Conservation (phyloP, 1,140 invertebrate species). For the Neuroterus valhalla region DNA sequence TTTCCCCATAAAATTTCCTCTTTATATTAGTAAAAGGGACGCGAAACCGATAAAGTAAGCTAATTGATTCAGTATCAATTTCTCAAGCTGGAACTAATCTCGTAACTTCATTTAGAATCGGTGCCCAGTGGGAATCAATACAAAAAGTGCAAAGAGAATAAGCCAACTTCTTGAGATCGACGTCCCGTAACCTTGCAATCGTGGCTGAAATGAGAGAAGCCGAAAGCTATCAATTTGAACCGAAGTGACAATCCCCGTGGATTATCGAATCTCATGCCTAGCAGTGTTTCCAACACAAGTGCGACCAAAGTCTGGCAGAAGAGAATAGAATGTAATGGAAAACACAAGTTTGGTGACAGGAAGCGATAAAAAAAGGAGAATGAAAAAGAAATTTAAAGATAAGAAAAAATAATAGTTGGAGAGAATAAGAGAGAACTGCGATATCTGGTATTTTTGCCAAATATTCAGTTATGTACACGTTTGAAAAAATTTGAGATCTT, state of each 20-base stretch:
- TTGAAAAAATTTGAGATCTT: too few relatives aligned
- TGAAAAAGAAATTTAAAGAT: too few relatives aligned
- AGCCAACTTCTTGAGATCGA: not conserved
- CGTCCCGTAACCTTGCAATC: constrained; percentile 10
- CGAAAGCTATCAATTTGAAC: constrained; percentile 53
- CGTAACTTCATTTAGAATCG: not conserved
- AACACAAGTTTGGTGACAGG: not conserved
- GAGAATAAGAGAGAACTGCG: too few relatives aligned
- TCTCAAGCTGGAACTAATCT: not conserved
- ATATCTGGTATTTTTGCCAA: too few relatives aligned
- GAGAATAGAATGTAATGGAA: not conserved
- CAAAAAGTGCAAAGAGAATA: not conserved
- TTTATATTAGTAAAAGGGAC: too few relatives aligned
- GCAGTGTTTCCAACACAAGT: constrained; percentile 41
- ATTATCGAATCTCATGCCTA: constrained; percentile 54
- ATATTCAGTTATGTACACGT: too few relatives aligned
- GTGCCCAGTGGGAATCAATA: not conserved
- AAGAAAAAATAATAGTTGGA: not conserved
- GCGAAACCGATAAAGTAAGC: too few relatives aligned
- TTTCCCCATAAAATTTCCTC: too few relatives aligned
- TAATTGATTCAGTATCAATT: too few relatives aligned
- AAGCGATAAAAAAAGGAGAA: not conserved
- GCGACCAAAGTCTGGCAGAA: not conserved
- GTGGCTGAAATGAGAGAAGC: constrained; percentile 48
- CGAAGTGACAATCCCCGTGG: constrained; percentile 53